Percentiles rank a stretch among this genome's conserved stretches.
Evolutionary conservation across 2,888 invertebrate genomes (phyloP).

Genomic region (Aricia artaxerxes): DNA sequence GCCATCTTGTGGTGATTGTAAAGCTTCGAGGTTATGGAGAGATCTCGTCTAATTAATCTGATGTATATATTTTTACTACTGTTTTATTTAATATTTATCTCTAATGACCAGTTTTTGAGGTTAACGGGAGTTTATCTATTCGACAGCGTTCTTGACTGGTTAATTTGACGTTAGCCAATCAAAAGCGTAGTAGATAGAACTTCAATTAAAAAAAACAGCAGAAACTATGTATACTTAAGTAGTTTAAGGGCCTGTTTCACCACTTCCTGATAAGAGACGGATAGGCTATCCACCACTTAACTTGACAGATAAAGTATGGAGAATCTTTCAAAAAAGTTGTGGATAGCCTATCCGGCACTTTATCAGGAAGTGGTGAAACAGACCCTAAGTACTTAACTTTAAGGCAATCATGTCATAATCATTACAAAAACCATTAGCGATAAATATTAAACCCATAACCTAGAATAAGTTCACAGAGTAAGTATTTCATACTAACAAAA

Average conservation of each 20-base stretch:
- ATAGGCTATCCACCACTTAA: no score
- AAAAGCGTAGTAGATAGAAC: background rate
- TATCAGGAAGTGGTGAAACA: no score
- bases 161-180: background rate
- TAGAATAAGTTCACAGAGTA: conserved; percentile 53
- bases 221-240: background rate
- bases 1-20: conserved; percentile 49
- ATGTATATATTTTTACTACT: conserved; percentile 30
- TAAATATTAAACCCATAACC: conserved; percentile 42
- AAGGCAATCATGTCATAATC: background rate
- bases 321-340: no score
- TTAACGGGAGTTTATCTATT: background rate
- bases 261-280: no score
- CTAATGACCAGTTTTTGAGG: background rate
- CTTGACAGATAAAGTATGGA: no score
- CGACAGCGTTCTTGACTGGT: background rate
- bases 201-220: no score
- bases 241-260: no score
- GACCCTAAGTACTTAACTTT: background rate
- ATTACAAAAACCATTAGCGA: background rate
- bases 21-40: conserved; percentile 67
- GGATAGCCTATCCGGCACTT: no score
- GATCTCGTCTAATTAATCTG: conserved; percentile 37
- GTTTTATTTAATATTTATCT: background rate
- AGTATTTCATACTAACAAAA: conserved; percentile 75